Base-by-base conservation (phyloP, 2,113 vertebrate species). In the Falco punctatus region DNA sequence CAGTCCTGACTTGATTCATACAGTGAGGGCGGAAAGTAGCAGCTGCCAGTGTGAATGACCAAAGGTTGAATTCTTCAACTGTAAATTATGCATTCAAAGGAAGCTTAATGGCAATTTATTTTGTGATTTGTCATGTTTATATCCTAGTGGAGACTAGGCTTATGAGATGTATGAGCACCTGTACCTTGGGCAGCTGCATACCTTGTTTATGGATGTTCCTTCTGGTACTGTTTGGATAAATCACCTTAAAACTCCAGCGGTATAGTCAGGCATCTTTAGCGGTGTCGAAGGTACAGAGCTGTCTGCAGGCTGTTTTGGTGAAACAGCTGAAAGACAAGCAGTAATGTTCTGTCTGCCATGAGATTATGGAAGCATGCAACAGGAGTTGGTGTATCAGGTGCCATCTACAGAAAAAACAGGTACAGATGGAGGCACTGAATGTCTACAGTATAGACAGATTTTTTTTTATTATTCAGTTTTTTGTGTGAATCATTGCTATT, bases 1-100 rank as follows among this genome's bases (percentile, higher is more conserved):
- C 57, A 59, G 72, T 62, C 75, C 52, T 94, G 61, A 33, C 57
- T 78, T 49, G n/a, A 84, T 88, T 93, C 80, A 48, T 91, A 55
- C n/a, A 40, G 28, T 13, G 59, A 83, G 24, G 26, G 71, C 64
- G 80, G 75, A 70, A 86, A 90, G 62, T 23, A 74, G 46, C 81
- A 88, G 62, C 61, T 93, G 88, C 51, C 59, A 55, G 27, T 6
- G 32, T 20, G 48, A 88, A 35, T 67, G 67, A 86, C 86, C 35
- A 44, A 67, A 79, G 46, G 38, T 51, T 88, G 78, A 77, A 49
- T 86, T 51, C 9, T 2, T 94, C 33, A 58, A 7, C 66, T 86
- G 32, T 64, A 72, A 88, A 38, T 71, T 55, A 70, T 17, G 13
- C 18, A 40, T 93, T 90, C 26, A 64, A 20, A 94, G 28, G 42